Base-by-base conservation (phyloP, 2,113 vertebrate species). In the Ochotona princeps region DNA sequence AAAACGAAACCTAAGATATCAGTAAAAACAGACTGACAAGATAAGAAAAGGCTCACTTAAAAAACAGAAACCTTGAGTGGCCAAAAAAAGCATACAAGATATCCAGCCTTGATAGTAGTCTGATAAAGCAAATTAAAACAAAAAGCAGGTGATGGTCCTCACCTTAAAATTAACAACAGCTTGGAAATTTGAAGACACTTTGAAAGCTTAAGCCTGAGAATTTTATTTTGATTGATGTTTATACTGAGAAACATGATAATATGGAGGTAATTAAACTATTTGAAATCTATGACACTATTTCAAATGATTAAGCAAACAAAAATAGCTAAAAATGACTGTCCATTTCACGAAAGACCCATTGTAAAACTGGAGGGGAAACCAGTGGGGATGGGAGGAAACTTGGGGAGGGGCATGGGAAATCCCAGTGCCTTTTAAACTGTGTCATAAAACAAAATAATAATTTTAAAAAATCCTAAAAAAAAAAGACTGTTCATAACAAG, bases 101-200 rank as follows among this genome's bases (percentile, higher is more conserved):
- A 35, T 18, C 72, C 44, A 84, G 49, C n/a, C 47, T 90, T 72
- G 83, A 12, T 78, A 83, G 13, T 83, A 91, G 66, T 87, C 83
- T 93, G 38, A 87, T 54, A 95, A 83, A n/a, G 47, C 15, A 93
- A 82, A 44, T 44, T 72, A 82, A 89, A 85, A 38, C 25, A 76
- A 81, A 80, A 84, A 83, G 35, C 83, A 66, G 14, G 73, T 35
- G 35, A 82, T 61, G 18, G 18, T 60, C 76, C 5, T 35, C 44
- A 57, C 18, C 44, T 30, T 85, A 28, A 85, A 10, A 63, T 83
- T 72, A 83, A 83, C 12, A 73, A 35, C 80, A 80, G 75, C 63
- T 65, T 20, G 26, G 83, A 94, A 92, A 83, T 83, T 57, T 78
- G 12, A 73, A 89, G 47, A 66, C 49, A 66, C 32, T 60, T 87